These are phyloP conservation scores for Dysdera silvatica DNA, from an alignment of 1,140 invertebrate genomes.

Conservation along the genomic window DNA sequence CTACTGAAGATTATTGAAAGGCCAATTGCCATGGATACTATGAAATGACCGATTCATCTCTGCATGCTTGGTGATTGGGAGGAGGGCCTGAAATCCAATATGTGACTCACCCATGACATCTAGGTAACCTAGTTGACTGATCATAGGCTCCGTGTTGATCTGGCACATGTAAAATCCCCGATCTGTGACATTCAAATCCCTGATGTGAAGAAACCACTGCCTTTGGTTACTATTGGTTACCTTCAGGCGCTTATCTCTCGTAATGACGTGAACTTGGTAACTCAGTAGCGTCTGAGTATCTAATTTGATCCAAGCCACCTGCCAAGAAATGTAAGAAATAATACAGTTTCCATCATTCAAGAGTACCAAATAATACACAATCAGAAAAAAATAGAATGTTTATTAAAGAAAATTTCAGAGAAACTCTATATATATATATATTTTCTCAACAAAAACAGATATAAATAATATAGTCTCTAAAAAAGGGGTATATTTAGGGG, in stretches of 20 bases:
- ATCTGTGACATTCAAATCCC: conserved; percentile 80
- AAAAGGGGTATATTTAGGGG: too few species aligned
- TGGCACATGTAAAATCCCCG: conserved; percentile 91
- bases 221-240: conserved; percentile 60
- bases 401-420: too few species aligned
- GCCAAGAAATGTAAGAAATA: neutral
- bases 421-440: too few species aligned
- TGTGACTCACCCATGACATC: conserved; percentile 78
- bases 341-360: neutral
- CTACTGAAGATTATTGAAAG: too few species aligned
- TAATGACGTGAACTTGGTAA: conserved; percentile 85
- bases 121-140: conserved; percentile 70
- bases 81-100: neutral
- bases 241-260: conserved; percentile 68
- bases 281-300: conserved; percentile 84
- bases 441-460: too few species aligned
- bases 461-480: too few species aligned
- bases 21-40: too few species aligned
- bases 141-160: conserved; percentile 88
- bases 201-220: conserved; percentile 70
- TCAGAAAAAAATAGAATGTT: too few species aligned
- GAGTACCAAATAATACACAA: neutral
- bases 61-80: too few species aligned
- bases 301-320: conserved; percentile 88
- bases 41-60: too few species aligned